Conservation (phyloP, 2,797 vertebrate species). For the Lagorchestes hirsutus region DNA sequence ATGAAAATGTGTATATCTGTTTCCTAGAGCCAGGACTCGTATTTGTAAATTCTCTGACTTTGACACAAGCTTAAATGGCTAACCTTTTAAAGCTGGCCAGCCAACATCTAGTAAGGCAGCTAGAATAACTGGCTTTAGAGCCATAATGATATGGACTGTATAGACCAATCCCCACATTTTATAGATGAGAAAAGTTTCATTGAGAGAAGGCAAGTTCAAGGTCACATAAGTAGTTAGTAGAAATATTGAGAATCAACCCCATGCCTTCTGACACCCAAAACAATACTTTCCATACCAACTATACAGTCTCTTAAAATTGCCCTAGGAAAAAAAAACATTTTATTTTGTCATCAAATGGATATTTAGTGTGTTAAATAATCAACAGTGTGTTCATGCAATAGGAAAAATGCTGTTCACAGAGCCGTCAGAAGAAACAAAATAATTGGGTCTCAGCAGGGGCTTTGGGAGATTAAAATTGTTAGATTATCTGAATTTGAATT, state of each 20-base stretch:
- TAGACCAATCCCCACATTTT: background rate
- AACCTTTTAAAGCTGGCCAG: background rate
- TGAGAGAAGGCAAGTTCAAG: background rate
- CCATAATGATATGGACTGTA: background rate
- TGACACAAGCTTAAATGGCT: background rate
- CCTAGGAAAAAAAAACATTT: background rate
- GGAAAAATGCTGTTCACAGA: conserved; percentile 62
- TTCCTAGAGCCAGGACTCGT: background rate
- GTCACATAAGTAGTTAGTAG: background rate
- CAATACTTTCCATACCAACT: background rate
- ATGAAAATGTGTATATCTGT: background rate
- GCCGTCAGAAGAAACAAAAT: conserved; percentile 53
- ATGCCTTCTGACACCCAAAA: background rate
- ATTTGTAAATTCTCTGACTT: background rate
- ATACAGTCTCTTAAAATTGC: background rate
- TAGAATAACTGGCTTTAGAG: background rate
- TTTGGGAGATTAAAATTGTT: conserved; percentile 67
- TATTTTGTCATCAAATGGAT: conserved; percentile 21
- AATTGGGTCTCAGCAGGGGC: conserved; percentile 73
- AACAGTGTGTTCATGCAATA: conserved; percentile 24
- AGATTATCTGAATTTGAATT: conserved; percentile 57
- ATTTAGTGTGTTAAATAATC: conserved; percentile 64
- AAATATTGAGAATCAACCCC: background rate
- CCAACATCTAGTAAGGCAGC: background rate
- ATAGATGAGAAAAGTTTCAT: background rate